These are phyloP conservation scores for Clarias magur DNA, from an alignment of 2,113 vertebrate genomes.

Conservation along the genomic window DNA sequence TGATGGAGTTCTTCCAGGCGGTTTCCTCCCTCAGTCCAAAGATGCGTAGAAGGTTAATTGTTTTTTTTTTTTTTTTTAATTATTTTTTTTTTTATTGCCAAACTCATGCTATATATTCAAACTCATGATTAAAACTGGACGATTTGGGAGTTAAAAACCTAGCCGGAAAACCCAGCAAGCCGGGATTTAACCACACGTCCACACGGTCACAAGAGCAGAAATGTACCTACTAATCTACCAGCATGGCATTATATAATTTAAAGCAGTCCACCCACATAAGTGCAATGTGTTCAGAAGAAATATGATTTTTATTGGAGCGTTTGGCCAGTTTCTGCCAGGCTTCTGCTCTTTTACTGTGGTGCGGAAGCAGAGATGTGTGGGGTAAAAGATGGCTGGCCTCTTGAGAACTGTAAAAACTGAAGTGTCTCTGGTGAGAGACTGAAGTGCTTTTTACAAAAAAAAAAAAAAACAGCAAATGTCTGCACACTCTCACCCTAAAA, in stretches of 20 bases:
- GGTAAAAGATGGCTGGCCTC: slow-evolving; percentile 3
- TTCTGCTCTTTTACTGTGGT: background rate
- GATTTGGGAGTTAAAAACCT: background rate
- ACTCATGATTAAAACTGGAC: background rate
- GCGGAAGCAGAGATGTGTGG: background rate
- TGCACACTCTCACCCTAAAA: slow-evolving; percentile 13
- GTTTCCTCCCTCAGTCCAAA: too few relatives aligned
- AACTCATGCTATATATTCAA: too few relatives aligned
- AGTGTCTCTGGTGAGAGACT: slow-evolving; percentile 19
- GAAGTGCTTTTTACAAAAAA: slow-evolving; percentile 30
- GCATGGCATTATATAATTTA: slow-evolving; percentile 21
- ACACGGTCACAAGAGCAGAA: background rate
- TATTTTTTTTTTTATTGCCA: too few relatives aligned
- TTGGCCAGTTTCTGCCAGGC: background rate
- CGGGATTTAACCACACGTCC: background rate
- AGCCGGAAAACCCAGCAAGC: too few relatives aligned
- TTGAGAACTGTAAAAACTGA: slow-evolving; percentile 18
- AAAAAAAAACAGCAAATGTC: background rate
- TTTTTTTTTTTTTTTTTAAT: too few relatives aligned
- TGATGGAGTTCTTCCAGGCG: too few relatives aligned
- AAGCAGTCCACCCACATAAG: slow-evolving; percentile 19
- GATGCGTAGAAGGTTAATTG: too few relatives aligned
- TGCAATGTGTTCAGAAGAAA: background rate
- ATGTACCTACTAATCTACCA: background rate
- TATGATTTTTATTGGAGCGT: background rate